Conservation (phyloP, 2,888 invertebrate species). For the Gortyna flavago region DNA sequence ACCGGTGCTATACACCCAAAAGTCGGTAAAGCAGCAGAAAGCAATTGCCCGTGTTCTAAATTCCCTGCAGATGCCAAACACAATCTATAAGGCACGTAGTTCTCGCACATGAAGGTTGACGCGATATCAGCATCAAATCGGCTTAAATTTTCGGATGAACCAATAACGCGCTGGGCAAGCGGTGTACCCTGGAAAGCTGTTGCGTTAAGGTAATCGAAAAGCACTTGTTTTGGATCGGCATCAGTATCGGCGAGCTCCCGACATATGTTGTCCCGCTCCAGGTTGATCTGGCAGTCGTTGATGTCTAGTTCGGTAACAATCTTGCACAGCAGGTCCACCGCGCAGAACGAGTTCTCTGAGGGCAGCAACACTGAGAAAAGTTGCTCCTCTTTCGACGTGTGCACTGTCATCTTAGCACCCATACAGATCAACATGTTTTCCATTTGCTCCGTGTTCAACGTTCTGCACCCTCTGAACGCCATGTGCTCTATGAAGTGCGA, state of each 20-base stretch:
- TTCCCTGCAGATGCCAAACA: slow-evolving; percentile 93
- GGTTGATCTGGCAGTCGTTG: slow-evolving; percentile 70
- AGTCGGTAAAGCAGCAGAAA: slow-evolving; percentile 89
- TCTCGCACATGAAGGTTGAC: slow-evolving; percentile 67
- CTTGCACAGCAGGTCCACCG: slow-evolving; percentile 70
- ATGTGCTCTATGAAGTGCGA: slow-evolving; percentile 83
- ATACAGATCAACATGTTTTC: slow-evolving; percentile 63
- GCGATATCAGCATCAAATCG: slow-evolving; percentile 86
- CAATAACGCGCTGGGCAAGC: slow-evolving; percentile 85
- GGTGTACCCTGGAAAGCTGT: slow-evolving; percentile 88
- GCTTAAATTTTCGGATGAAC: slow-evolving; percentile 92
- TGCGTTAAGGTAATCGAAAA: slow-evolving; percentile 86
- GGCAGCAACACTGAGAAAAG: slow-evolving; percentile 72
- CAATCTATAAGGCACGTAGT: slow-evolving; percentile 89
- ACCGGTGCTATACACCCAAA: slow-evolving; percentile 86
- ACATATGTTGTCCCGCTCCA: slow-evolving; percentile 75
- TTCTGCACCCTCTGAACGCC: slow-evolving; percentile 77
- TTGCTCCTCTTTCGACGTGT: slow-evolving; percentile 79
- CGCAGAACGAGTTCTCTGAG: slow-evolving; percentile 48
- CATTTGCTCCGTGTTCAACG: slow-evolving; percentile 62
- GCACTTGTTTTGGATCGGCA: slow-evolving; percentile 75
- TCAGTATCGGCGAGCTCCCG: slow-evolving; percentile 79
- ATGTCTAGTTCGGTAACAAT: slow-evolving; percentile 73
- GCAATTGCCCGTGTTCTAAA: slow-evolving; percentile 91
- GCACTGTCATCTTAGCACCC: slow-evolving; percentile 71